phyloP scores from a whole-genome alignment of 2,888 invertebrate genomes.

The Plagodis pulveraria region DNA sequence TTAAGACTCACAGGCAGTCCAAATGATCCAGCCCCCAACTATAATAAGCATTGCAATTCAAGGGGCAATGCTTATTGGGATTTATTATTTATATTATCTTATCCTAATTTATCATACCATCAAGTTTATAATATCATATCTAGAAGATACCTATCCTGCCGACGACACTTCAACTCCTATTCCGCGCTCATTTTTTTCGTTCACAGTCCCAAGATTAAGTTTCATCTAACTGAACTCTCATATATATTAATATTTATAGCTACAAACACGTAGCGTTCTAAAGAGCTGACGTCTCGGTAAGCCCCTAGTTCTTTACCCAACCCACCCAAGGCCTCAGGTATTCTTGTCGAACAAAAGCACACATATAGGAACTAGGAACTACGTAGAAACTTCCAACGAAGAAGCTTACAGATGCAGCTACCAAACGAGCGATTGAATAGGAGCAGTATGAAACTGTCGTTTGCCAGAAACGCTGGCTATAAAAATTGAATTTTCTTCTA shows the following conservation, averaged over 20 bases:
- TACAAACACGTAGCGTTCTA: not conserved
- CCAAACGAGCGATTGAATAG: conserved; percentile 42
- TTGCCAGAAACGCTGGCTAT: conserved; percentile 11
- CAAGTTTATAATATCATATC: too few relatives aligned
- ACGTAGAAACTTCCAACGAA: conserved; percentile 30
- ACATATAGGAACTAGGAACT: conserved; percentile 33
- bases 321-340: conserved; percentile 50
- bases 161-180: too few relatives aligned
- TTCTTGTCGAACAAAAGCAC: conserved; percentile 67
- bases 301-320: conserved; percentile 33
- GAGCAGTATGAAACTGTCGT: conserved; percentile 31
- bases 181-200: too few relatives aligned
- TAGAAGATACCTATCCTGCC: too few relatives aligned
- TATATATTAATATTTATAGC: not conserved
- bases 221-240: not conserved
- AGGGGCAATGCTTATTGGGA: too few relatives aligned
- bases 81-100: too few relatives aligned
- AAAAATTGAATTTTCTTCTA: conserved; percentile 21
- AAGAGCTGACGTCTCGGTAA: conserved; percentile 24
- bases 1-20: too few relatives aligned
- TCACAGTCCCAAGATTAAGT: not conserved
- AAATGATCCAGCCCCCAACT: too few relatives aligned
- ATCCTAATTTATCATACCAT: too few relatives aligned
- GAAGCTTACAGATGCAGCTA: conserved; percentile 49
- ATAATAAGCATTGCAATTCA: too few relatives aligned